phyloP scores from a whole-genome alignment of 2,113 vertebrate species.

The Aleadryas rufinucha region DNA sequence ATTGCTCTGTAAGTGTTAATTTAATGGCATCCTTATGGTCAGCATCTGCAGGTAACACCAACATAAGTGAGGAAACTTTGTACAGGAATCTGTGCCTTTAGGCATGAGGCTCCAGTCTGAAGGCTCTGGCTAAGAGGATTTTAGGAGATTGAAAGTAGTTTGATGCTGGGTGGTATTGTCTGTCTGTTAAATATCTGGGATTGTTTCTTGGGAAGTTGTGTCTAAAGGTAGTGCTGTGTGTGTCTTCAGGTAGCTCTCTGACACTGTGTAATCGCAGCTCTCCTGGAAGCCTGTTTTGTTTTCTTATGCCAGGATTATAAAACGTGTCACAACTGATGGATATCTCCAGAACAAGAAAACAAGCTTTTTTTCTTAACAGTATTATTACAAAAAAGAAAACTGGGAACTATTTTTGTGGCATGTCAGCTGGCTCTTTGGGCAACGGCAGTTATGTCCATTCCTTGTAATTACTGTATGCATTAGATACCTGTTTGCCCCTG shows the following conservation, averaged over 20 bases:
- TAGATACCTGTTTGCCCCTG: not conserved
- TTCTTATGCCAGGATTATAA: not conserved
- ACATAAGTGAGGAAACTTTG: not conserved
- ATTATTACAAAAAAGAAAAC: not conserved
- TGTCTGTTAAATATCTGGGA: not conserved
- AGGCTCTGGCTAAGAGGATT: not conserved
- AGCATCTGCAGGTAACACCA: not conserved
- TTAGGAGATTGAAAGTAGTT: not conserved
- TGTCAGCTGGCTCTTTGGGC: not conserved
- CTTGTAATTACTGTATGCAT: not conserved
- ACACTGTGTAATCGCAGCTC: not conserved
- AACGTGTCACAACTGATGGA: not conserved
- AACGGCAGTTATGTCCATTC: not conserved
- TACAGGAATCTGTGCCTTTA: not conserved
- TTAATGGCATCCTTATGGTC: not conserved
- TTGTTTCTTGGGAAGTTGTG: not conserved
- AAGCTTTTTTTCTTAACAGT: not conserved
- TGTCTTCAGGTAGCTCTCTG: not conserved
- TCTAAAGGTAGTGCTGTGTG: not conserved
- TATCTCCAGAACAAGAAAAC: not conserved
- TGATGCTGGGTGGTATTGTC: not conserved
- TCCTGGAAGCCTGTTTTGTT: not conserved
- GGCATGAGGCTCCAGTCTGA: not conserved
- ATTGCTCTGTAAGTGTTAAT: not conserved
- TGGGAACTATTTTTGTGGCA: not conserved